Evolutionary conservation across 2,113 vertebrate genomes (phyloP), one percentile per base, ranked within the genome.

Genomic region (Pelmatolapia mariae): DNA sequence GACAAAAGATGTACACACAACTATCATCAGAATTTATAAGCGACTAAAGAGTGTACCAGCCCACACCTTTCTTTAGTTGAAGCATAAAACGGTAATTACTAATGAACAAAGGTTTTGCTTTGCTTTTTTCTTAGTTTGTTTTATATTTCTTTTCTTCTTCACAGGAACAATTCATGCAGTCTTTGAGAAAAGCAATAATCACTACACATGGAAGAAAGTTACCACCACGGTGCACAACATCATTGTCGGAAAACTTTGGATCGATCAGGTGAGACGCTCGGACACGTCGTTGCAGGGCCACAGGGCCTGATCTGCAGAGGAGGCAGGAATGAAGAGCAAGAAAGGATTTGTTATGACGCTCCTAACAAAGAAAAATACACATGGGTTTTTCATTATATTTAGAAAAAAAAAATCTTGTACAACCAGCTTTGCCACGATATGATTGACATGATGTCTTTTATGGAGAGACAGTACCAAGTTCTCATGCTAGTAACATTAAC

Each of bases 161-260:
- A 3, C 87, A 99, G 98, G 98, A 59, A 98, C 97, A 76, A 99
- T 99, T 94, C 98, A 99, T 80, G 99, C 98, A 76, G 95, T 98
- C 89, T 99, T 99, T 95, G 97, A 97, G 40, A 97, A 98, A 16
- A 96, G 97, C 0, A 97, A 97, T 94, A 96, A 99, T 95, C 98
- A 99, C 94, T 99, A 99, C 95, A 98, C 97, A 1, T 99, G 98
- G 98, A 99, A 99, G 82, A 99, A 99, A 79, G 98, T 99, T 47
- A 99, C 97, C 19, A 99, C 98, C 22, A 99, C 98, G 0, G 98
- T 99, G 66, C 98, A 99, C 95, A 99, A 99, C 95, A 99, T 99
- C 90, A 99, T 99, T 0, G 98, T 99, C 26, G 98, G 98, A 79
- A 99, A 99, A 82, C 92, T 99, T n/a, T 99, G 98, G 98, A 99